Evolutionary conservation across 2,113 vertebrate species (phyloP), one percentile per base, ranked within the genome.

Genomic region (Odocoileus virginianus): DNA sequence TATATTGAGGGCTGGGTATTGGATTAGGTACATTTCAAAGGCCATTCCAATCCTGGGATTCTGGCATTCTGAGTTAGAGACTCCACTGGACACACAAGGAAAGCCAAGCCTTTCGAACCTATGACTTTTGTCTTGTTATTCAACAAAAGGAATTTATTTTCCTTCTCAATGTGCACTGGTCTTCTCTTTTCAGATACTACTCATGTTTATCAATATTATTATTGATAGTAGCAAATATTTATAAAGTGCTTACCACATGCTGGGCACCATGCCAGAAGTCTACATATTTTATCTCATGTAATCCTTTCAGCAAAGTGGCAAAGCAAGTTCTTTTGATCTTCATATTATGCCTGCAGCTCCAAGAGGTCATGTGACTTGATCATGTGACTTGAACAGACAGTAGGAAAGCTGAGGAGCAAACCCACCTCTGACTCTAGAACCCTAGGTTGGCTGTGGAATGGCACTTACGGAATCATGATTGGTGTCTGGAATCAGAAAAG

Each of bases 161-260:
- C 47, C 64, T 74, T 27, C 36, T 43, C 33, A 16, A 1, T 15
- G 8, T 12, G n/a, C 54, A 5, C 40, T 0, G 87, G 43, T 83
- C 61, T n/a, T 64, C 71, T 87, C 55, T 67, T 74, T 30, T 54
- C 30, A 40, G n/a, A 58, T 71, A 28, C 25, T 36, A 6, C 7
- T 13, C 40, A 1, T 3, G 13, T 25, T 58, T 40, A 94, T 57
- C 60, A 60, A 27, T 57, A 54, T 95, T 47, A 33, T 81, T 79
- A 40, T 57, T 76, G 64, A 30, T 14, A 28, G 78, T 76, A 84
- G 67, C 71, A 55, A 86, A 61, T 86, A 78, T 96, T 94, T 96
- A 61, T 43, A 64, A 87, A 86, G 76, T n/a, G 71, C 50, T 74
- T 25, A 57, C 71, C 79, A 54, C 55, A 85, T 2, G 23, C 36